Percentiles rank a stretch among this genome's conserved stretches.
Conservation (phyloP, 2,888 invertebrate species). For the Capitulum mitella region DNA sequence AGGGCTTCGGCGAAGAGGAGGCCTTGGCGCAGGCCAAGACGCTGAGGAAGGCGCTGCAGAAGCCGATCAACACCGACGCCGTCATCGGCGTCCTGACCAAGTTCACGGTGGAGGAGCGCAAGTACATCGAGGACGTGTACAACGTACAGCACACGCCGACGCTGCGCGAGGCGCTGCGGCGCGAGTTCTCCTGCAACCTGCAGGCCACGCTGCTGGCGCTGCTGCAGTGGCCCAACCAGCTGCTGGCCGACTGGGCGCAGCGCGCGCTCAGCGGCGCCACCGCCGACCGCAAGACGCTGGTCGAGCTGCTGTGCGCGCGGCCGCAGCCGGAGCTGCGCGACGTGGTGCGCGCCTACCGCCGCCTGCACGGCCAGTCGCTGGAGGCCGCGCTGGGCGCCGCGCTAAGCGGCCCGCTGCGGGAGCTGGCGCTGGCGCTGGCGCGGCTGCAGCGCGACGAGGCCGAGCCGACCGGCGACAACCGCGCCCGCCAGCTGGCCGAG, state of each 20-base stretch:
- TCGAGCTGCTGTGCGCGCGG: not conserved
- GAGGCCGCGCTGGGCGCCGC: not conserved
- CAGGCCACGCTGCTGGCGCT: not conserved
- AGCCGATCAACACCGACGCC: not conserved
- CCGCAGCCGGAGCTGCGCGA: not conserved
- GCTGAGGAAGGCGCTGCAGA: not conserved
- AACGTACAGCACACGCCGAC: not conserved
- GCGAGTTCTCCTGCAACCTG: not conserved
- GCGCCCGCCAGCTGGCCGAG: not conserved
- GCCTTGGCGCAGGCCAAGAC: not conserved
- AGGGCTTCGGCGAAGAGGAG: not conserved
- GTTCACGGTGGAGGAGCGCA: not conserved
- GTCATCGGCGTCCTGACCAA: not conserved
- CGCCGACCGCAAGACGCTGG: not conserved
- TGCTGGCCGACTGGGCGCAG: not conserved
- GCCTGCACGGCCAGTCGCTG: not conserved
- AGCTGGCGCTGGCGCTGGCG: not conserved
- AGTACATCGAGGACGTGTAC: not conserved
- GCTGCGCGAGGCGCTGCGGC: not conserved
- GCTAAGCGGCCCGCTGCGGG: not conserved
- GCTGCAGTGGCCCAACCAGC: constrained; percentile 2
- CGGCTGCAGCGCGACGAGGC: not conserved
- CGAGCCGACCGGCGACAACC: not conserved
- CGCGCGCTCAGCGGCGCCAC: not conserved
- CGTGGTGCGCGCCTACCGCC: not conserved